Conservation (phyloP, 2,797 vertebrate genomes). For the Cynopterus sphinx region DNA sequence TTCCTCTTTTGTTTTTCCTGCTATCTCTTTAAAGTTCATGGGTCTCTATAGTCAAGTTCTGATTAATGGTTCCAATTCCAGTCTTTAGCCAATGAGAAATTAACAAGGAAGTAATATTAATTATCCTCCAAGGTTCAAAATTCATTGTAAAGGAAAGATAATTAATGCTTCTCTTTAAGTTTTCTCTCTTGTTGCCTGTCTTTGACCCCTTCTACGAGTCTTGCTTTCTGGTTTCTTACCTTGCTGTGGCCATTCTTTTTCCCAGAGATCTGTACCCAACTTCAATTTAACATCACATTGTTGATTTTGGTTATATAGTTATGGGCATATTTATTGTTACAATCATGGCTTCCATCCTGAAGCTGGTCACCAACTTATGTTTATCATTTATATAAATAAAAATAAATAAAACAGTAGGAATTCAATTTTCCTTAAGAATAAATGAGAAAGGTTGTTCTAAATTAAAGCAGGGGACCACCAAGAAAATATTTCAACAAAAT, state of each 20-base stretch:
- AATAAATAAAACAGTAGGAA: background rate
- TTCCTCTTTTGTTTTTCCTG: background rate
- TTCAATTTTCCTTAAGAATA: background rate
- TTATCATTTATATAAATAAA: background rate
- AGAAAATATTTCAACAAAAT: slow-evolving; percentile 8
- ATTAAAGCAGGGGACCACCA: background rate
- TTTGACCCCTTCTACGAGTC: background rate
- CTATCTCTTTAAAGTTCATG: background rate
- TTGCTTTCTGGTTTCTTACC: background rate
- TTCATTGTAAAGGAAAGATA: background rate
- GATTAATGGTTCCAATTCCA: background rate
- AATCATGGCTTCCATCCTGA: background rate
- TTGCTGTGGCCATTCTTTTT: rapidly evolving
- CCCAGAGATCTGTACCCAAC: background rate
- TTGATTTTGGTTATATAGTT: background rate
- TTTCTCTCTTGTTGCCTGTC: background rate
- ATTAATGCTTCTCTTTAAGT: background rate
- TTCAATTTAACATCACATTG: background rate
- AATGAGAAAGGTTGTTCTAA: background rate
- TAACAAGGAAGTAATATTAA: background rate
- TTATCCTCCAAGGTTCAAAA: background rate
- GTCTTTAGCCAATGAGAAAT: background rate
- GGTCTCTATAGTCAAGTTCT: background rate
- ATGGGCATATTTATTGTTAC: background rate
- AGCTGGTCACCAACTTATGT: background rate